Percentiles rank a stretch among this genome's conserved stretches.
These are phyloP conservation scores for Dolichomitus sp. DNA, from an alignment of 2,888 invertebrate species.

Conservation along the genomic window DNA sequence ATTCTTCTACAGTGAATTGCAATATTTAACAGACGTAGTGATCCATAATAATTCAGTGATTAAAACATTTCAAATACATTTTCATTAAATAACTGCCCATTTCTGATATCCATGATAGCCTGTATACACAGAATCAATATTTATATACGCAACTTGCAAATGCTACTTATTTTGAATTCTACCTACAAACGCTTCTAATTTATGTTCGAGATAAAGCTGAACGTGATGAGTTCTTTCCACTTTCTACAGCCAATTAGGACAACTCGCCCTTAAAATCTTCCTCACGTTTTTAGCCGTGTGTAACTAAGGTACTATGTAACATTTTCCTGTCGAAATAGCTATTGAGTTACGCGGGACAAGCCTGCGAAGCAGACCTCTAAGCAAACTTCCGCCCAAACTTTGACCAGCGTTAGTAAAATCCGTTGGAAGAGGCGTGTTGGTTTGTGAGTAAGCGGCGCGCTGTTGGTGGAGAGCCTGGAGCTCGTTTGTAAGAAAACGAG, in stretches of 20 bases:
- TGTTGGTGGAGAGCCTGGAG: slow-evolving; percentile 8
- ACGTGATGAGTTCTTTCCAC: neutral
- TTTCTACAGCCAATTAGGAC: slow-evolving; percentile 7
- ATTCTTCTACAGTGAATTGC: no score
- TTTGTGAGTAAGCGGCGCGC: slow-evolving; percentile 7
- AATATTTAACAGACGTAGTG: no score
- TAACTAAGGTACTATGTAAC: neutral
- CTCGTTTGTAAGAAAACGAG: slow-evolving; percentile 40
- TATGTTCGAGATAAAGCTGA: neutral
- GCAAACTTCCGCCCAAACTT: slow-evolving; percentile 38
- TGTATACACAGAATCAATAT: no score
- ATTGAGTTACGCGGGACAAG: slow-evolving; percentile 12
- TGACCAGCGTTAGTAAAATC: slow-evolving; percentile 48
- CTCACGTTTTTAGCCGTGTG: neutral
- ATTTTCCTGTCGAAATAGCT: slow-evolving; percentile 14
- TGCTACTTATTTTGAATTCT: neutral
- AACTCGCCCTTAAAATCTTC: slow-evolving; percentile 10
- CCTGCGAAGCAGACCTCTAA: neutral
- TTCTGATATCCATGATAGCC: no score
- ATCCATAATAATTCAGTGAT: no score
- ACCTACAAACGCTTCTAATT: neutral
- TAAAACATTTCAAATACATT: neutral
- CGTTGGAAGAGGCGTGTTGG: slow-evolving; percentile 12
- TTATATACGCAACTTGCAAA: neutral
- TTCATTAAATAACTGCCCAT: neutral